Evolutionary conservation across 2,888 invertebrate species (phyloP), one percentile per base, ranked within the genome.

Genomic region (Calameuta pallipes): DNA sequence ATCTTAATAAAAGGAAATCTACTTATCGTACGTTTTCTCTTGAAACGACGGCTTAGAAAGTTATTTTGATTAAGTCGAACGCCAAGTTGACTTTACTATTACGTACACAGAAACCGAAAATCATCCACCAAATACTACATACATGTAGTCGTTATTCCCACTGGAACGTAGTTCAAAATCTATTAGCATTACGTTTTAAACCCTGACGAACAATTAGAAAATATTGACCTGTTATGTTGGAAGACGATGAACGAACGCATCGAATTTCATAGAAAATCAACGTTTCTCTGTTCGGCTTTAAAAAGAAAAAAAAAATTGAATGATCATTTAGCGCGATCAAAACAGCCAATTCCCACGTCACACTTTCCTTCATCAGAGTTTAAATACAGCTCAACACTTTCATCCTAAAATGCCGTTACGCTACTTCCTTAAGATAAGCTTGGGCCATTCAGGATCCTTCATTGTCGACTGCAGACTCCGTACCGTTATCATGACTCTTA

Each of bases 401-500:
- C 23, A 6, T 56, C 6, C 56, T 56, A 56, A 9, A 56, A 23
- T 23, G 56, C 23, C 23, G 23, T 23, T 56, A 56, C 56, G 56
- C 56, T 56, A 56, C 56, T 56, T 56, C 23, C 9, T 56, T 56
- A 56, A 56, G 2, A 56, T 9, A 2, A 23, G 23, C 56, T 56
- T 23, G 23, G 56, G 23, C 23, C 56, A 56, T 56, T 71, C 34
- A 71, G 33, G 71, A 71, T 71, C 31, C 71, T 71, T 71, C 71
- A 34, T 31, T 71, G 31, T 71, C 71, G 71, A 71, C 33, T 71
- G 71, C 13, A 13, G 71, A 13, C 1, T 15, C 30, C 36, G 74
- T 88, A 75, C 85, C 82, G 75, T 91, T 91, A 33, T 91, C 89
- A 77, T 95, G 95, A 87, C 95, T 96, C 89, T 95, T 96, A 88